Conservation (phyloP, 2,888 invertebrate genomes). For the Arrhopalites spinosus region DNA sequence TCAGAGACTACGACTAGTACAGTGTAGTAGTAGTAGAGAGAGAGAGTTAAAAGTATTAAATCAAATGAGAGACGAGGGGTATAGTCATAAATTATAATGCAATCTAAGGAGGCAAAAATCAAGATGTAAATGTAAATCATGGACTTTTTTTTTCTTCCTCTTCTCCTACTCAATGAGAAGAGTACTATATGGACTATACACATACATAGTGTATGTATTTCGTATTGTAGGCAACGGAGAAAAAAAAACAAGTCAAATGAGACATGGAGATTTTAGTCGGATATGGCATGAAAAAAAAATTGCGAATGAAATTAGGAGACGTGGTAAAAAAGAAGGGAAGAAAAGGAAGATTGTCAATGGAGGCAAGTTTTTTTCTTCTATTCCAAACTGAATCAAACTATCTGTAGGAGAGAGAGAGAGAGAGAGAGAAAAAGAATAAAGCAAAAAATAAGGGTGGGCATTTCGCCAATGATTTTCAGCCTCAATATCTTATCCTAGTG, state of each 20-base stretch:
- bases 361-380: not conserved
- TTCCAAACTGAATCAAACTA: not conserved
- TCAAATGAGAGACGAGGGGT: not conserved
- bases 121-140: not conserved
- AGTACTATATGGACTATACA: too few relatives aligned
- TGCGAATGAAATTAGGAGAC: conserved; percentile 23
- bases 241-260: too few relatives aligned
- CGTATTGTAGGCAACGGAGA: too few relatives aligned
- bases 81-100: not conserved
- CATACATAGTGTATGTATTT: too few relatives aligned
- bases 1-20: too few relatives aligned
- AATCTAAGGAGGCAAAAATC: not conserved
- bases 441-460: conserved; percentile 21
- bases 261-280: conserved; percentile 21
- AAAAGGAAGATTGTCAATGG: not conserved
- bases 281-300: conserved; percentile 13
- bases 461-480: conserved; percentile 25
- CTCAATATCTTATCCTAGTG: conserved; percentile 19
- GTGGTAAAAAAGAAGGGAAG: not conserved
- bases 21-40: too few relatives aligned
- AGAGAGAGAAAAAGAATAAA: not conserved
- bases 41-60: not conserved
- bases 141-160: too few relatives aligned
- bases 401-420: not conserved
- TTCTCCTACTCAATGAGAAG: too few relatives aligned